Evolutionary conservation across 2,888 invertebrate species (phyloP).

Genomic region (Cataglyphis rosenhaueri): DNA sequence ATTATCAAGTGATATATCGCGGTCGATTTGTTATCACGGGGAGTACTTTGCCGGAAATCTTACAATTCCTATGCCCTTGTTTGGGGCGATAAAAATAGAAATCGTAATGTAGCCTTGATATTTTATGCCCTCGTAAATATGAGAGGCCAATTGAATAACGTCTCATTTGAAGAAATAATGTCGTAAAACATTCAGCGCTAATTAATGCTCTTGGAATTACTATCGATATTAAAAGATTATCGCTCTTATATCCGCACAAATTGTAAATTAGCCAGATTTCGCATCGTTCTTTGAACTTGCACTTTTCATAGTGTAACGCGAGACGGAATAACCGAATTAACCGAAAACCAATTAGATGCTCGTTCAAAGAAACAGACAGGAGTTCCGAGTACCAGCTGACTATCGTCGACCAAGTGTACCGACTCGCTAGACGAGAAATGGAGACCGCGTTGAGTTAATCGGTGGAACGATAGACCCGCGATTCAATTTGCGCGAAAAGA

Average conservation of each 20-base stretch:
- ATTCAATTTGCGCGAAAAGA: conserved; percentile 69
- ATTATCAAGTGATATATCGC: conserved; percentile 55
- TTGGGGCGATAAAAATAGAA: conserved; percentile 34
- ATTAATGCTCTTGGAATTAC: neutral
- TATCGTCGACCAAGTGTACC: neutral
- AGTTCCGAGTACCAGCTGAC: neutral
- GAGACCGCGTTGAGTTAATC: neutral
- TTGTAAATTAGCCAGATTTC: neutral
- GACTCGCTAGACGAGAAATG: neutral
- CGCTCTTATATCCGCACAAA: neutral
- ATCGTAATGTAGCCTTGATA: conserved; percentile 4
- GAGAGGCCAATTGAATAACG: conserved; percentile 26
- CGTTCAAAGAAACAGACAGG: neutral
- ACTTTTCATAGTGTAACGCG: neutral
- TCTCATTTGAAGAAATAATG: neutral
- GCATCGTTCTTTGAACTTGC: neutral
- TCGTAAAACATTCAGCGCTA: neutral
- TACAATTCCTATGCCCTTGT: conserved; percentile 30
- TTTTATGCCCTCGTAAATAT: conserved; percentile 24
- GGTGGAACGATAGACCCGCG: conserved; percentile 47
- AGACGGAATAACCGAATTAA: neutral
- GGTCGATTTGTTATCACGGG: conserved; percentile 48
- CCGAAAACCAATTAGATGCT: neutral
- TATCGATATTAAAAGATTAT: neutral
- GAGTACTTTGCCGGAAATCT: conserved; percentile 4